Evolutionary conservation across 2,113 vertebrate genomes (phyloP).

Genomic region (Bambusicola thoracicus): DNA sequence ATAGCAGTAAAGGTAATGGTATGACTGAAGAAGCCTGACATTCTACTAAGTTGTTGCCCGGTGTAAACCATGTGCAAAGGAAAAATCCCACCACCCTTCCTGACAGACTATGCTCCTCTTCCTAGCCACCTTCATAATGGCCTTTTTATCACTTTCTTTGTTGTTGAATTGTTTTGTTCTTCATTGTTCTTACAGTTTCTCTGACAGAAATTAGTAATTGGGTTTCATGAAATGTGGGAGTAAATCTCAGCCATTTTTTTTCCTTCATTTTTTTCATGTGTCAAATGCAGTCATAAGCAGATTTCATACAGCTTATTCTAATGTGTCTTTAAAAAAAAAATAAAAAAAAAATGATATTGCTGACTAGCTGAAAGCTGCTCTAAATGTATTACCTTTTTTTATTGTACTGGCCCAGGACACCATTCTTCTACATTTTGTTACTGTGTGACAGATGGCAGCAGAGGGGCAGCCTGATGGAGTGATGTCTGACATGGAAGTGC

Average conservation of each 20-base stretch:
- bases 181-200: neutral
- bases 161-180: accelerated
- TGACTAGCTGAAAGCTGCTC: neutral
- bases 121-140: neutral
- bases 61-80: neutral
- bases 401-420: too few species aligned
- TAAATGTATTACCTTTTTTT: too few species aligned
- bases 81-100: neutral
- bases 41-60: neutral
- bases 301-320: neutral
- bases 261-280: neutral
- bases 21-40: neutral
- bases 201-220: neutral
- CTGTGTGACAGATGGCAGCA: too few species aligned
- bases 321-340: too few species aligned
- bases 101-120: neutral
- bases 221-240: neutral
- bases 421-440: too few species aligned
- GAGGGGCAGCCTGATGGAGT: too few species aligned
- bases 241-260: too few species aligned
- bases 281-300: neutral
- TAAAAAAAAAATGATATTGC: too few species aligned
- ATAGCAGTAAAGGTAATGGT: neutral
- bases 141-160: neutral
- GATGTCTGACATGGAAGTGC: too few species aligned